Evolutionary conservation across 2,888 invertebrate species (phyloP), one percentile per base, ranked within the genome.

Genomic region (Romanomermis culicivorax): DNA sequence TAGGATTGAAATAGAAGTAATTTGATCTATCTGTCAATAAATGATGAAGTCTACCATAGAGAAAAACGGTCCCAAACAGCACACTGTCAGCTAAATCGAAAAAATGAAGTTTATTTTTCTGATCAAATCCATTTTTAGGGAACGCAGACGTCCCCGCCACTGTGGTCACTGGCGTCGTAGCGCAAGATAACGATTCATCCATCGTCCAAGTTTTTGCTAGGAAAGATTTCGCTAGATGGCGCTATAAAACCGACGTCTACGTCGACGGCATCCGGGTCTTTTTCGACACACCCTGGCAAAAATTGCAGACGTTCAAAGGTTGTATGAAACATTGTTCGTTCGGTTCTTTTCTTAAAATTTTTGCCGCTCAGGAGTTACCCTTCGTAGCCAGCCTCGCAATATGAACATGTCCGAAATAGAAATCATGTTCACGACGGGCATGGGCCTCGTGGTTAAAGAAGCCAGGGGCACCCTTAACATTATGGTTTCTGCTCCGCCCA

Each of bases 351-450:
- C 36, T 11, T 7, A 36, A 36, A 36, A 36, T 11, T 36, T 36
- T 17, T 11, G 17, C 17, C 36, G 17, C 65, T 36, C 65, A 80
- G 81, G 84, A 54, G 86, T 87, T 0, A 80, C 85, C 0, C 84
- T 91, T 1, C 87, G 88, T 68, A 85, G 85, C 23, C 88, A 88
- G 1, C 81, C 83, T 54, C 83, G 85, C 65, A 78, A 87, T 61
- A 74, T 87, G 54, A 88, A 89, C 72, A 89, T 89, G 71, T 87
- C 87, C 0, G 87, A 89, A 74, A 85, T 93, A 27, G 78, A 91
- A 36, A 80, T 91, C 52, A 86, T 89, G 84, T 88, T 91, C 68
- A 80, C 86, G 56, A 85, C 86, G 0, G 91, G 89, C 1, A 85
- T 85, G 50, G 91, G 91, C 0, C 78, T 91, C 1, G 87, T 89